Evolutionary conservation across 37 sponge, comb jelly and placozoan species (phyloP), one percentile per base, ranked within the genome.

Genomic region (Oopsacas minuta): DNA sequence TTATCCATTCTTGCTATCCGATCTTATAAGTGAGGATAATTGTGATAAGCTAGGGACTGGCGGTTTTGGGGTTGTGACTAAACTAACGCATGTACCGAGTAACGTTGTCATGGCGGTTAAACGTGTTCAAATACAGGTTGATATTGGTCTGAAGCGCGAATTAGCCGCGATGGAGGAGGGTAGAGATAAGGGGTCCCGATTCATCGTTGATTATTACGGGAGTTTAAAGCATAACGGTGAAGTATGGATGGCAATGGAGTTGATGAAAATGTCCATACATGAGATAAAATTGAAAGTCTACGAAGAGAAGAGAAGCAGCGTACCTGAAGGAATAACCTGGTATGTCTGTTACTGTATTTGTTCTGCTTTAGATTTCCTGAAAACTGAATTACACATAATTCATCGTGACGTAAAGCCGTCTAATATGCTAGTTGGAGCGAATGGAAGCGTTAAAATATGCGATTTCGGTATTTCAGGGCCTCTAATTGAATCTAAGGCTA

Each of bases 1-100:
- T 3, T 61, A 61, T 61, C 75, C 75, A 3, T 61, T 61, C 22
- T 25, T 34, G 5, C 22, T 61, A 12, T 61, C 75, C 30, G 75
- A 61, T n/a, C 75, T 61, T 7, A 61, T 61, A 61, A 61, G 75
- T n/a, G 75, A 61, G 75, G 30, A 61, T n/a, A 61, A 61, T 61
- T 61, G 75, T 61, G 75, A 61, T 7, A 61, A 61, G 22, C 75
- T 61, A 61, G 75, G 75, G 7, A 61, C 1, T 61, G 75, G 75
- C 7, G 75, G 75, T 61, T 61, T 61, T 61, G 75, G 75, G 3
- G 75, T 61, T 61, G 75, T 61, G 32, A 61, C 75, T 10, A 61
- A 61, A 61, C 28, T 61, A 34, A 61, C 28, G 22, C 75, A 61
- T 61, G 17, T 3, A 25, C 75, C 22, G 7, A 61, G 75, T 61